Conservation (phyloP, 2,888 invertebrate genomes). For the Callyntrura guangdongensis region DNA sequence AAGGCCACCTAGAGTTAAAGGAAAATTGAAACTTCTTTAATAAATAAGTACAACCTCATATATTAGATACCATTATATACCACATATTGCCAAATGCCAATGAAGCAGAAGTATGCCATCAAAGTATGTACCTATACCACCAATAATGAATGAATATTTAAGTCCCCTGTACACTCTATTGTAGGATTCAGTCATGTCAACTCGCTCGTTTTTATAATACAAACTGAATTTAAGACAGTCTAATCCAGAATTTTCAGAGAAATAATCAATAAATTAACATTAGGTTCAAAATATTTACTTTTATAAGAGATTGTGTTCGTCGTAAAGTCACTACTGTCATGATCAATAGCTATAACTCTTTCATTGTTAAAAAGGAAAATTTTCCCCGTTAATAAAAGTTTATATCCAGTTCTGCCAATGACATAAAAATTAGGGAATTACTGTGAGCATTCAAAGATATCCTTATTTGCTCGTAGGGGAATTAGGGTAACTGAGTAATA, state of each 20-base stretch:
- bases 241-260: too few species aligned
- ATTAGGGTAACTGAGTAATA: too few species aligned
- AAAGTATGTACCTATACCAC: constrained; percentile 56
- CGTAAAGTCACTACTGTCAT: constrained; percentile 36
- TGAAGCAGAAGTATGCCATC: too few species aligned
- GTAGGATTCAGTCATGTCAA: constrained; percentile 50
- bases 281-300: too few species aligned
- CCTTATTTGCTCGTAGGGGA: too few species aligned
- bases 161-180: constrained; percentile 62
- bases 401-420: constrained; percentile 51
- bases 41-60: too few species aligned
- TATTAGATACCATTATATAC: too few species aligned
- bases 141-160: constrained; percentile 60
- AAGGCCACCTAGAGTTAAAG: constrained; percentile 45
- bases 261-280: too few species aligned
- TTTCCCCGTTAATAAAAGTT: constrained; percentile 62
- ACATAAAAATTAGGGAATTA: constrained; percentile 14
- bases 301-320: neutral
- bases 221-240: constrained; percentile 6
- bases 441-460: too few species aligned
- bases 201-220: constrained; percentile 49
- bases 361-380: constrained; percentile 59
- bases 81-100: too few species aligned
- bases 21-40: neutral
- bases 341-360: constrained; percentile 53